These are phyloP conservation scores for Hemistola chrysoprasaria DNA, from an alignment of 2,888 invertebrate genomes.

Conservation along the genomic window DNA sequence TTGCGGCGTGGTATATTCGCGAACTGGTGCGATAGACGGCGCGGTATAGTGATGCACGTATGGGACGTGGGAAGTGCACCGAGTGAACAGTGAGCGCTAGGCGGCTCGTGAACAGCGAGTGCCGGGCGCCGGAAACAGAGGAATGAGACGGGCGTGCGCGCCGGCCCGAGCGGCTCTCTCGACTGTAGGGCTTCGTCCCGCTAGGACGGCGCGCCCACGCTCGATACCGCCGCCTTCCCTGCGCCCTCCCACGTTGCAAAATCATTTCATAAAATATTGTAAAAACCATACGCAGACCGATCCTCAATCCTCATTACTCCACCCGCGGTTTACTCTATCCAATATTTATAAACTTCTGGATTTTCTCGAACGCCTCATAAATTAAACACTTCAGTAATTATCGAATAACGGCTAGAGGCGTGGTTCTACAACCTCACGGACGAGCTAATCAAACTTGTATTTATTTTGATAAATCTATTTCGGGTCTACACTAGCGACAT, in stretches of 20 bases:
- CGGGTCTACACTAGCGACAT: conserved; percentile 18
- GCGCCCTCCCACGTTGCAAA: conserved; percentile 70
- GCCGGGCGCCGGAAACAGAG: conserved; percentile 30
- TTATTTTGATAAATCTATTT: conserved; percentile 30
- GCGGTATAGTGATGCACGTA: too few species aligned
- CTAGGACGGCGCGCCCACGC: conserved; percentile 78
- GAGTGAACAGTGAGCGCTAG: too few species aligned
- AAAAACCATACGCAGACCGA: conserved; percentile 11
- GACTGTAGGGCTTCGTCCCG: conserved; percentile 72
- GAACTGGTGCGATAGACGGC: conserved; percentile 21
- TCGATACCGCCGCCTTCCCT: conserved; percentile 76
- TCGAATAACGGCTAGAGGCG: conserved; percentile 35
- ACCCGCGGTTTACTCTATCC: conserved; percentile 17
- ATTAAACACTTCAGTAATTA: conserved; percentile 28
- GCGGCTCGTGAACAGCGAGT: conserved; percentile 25
- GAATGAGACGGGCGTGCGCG: conserved; percentile 51
- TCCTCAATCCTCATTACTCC: conserved; percentile 16
- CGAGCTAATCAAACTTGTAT: conserved; percentile 34
- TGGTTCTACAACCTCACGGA: conserved; percentile 34
- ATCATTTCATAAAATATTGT: conserved; percentile 17
- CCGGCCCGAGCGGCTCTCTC: conserved; percentile 58
- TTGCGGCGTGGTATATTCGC: not conserved
- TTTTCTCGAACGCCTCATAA: conserved; percentile 20
- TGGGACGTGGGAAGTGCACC: too few species aligned
- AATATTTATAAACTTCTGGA: conserved; percentile 22